phyloP scores from a whole-genome alignment of 2,888 invertebrate species.

The Lasiommata megera region DNA sequence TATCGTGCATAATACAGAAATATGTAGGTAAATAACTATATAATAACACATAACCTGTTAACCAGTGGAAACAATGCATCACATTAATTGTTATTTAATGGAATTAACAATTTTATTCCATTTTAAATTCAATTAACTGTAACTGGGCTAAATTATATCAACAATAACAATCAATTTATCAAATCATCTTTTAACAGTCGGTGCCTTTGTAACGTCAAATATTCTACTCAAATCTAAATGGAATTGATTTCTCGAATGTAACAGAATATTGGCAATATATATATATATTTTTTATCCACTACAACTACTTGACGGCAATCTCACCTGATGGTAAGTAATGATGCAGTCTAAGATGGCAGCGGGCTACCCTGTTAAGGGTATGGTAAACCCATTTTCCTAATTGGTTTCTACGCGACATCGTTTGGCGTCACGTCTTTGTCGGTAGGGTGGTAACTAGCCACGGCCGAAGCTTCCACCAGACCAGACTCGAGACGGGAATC shows the following conservation, averaged over 20 bases:
- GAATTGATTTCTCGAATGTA: neutral
- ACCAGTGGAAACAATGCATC: slow-evolving; percentile 4
- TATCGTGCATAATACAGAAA: neutral
- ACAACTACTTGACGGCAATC: no score
- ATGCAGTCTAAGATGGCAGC: no score
- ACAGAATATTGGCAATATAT: no score
- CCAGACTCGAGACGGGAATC: no score
- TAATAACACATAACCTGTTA: neutral
- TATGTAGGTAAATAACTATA: neutral
- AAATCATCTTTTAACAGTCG: neutral
- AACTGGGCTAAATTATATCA: slow-evolving; percentile 12
- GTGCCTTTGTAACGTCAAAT: neutral
- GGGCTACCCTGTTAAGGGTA: no score
- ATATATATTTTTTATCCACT: no score
- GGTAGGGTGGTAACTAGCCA: no score
- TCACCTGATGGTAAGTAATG: no score
- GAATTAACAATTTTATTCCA: neutral
- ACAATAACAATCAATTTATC: slow-evolving; percentile 7
- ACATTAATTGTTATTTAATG: neutral
- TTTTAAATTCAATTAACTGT: neutral
- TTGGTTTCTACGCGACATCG: no score
- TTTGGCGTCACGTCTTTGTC: no score
- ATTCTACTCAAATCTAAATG: neutral
- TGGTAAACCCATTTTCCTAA: no score
- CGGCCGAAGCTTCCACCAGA: no score